Conservation (phyloP, 2,113 vertebrate genomes). For the Cottus gobio region DNA sequence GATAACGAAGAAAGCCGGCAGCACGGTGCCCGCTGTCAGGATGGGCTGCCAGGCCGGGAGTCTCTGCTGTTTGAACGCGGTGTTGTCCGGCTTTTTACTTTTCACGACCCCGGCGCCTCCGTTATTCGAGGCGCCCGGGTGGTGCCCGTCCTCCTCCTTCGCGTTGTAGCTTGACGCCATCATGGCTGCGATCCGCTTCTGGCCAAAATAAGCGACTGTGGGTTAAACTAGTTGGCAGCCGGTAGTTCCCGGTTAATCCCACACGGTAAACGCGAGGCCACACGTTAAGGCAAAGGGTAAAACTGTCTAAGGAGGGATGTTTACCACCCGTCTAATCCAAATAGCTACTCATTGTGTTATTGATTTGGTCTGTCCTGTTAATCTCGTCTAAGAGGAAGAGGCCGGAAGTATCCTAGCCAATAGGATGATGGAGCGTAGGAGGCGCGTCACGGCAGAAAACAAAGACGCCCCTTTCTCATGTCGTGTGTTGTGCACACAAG, state of each 20-base stretch:
- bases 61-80: conserved; percentile 96
- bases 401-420: conserved; percentile 73
- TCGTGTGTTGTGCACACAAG: background rate
- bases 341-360: conserved; percentile 18
- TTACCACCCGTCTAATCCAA: background rate
- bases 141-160: conserved; percentile 89
- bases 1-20: conserved; percentile 96
- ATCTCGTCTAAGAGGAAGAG: conserved; percentile 57
- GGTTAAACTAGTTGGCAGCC: background rate
- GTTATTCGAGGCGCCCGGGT: conserved; percentile 71
- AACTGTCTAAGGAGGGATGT: background rate
- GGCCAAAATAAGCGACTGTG: conserved; percentile 52
- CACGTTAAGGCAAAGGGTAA: accelerated
- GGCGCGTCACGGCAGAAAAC: conserved; percentile 22
- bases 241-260: background rate
- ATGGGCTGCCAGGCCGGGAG: conserved; percentile 98
- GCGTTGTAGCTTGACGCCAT: conserved; percentile 94
- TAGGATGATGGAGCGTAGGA: background rate
- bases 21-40: conserved; percentile 93
- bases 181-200: conserved; percentile 63
- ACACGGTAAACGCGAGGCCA: background rate
- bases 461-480: conserved; percentile 26
- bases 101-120: conserved; percentile 78
- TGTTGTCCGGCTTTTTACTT: conserved; percentile 94
- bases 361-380: background rate